A percentile compares a stretch with the other conserved stretches of the same genome.
Conservation (phyloP, 2,113 vertebrate genomes). For the Tonatia bakeri region DNA sequence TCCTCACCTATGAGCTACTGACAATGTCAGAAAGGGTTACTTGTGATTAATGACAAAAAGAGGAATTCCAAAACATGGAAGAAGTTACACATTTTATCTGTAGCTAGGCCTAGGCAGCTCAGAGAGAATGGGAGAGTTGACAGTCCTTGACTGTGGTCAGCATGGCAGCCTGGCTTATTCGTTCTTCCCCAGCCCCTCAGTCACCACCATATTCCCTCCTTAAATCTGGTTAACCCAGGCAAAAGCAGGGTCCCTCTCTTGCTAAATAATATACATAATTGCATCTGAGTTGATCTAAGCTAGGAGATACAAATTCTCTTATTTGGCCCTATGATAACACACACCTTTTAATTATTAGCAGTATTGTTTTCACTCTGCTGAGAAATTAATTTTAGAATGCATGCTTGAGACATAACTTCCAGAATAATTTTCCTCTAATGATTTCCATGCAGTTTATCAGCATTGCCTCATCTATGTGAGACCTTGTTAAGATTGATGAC, state of each 20-base stretch:
- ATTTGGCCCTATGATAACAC: background rate
- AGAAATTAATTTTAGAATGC: background rate
- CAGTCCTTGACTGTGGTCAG: rapidly evolving
- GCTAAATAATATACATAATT: background rate
- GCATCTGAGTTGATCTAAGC: background rate
- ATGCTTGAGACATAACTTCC: background rate
- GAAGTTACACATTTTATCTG: rapidly evolving
- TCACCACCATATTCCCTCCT: background rate
- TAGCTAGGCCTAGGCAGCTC: too few relatives aligned
- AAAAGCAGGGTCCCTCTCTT: background rate
- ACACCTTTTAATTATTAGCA: background rate
- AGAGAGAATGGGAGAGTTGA: background rate
- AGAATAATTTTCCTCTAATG: background rate
- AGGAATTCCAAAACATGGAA: too few relatives aligned
- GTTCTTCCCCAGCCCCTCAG: background rate
- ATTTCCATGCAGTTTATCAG: background rate
- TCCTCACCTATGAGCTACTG: background rate
- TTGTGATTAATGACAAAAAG: background rate
- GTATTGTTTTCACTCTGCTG: background rate
- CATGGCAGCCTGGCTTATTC: background rate
- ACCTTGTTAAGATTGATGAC: background rate
- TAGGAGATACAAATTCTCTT: background rate
- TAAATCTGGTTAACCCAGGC: background rate
- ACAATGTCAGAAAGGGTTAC: rapidly evolving
- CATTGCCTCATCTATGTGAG: rapidly evolving